Conservation (phyloP, 1,140 invertebrate species). For the Hylaeus anthracinus region DNA sequence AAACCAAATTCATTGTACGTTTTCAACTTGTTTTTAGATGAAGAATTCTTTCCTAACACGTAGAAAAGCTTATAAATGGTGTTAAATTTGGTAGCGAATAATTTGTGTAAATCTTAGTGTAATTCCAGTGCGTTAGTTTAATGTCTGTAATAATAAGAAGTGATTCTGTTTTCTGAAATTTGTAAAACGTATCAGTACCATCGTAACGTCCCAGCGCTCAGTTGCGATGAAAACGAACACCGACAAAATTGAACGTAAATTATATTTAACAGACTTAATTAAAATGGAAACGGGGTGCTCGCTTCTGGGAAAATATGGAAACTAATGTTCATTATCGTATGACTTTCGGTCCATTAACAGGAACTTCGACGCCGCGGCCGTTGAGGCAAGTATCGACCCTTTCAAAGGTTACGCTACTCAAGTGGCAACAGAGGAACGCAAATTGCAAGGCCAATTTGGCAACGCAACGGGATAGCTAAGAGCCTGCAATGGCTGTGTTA, state of each 20-base stretch:
- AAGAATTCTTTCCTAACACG: too few species aligned
- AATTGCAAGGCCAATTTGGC: conserved; percentile 19
- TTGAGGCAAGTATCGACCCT: conserved; percentile 2
- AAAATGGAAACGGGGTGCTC: background rate
- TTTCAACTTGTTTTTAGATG: too few species aligned
- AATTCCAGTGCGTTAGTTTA: too few species aligned
- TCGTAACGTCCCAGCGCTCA: background rate
- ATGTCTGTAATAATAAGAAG: too few species aligned
- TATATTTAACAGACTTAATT: background rate
- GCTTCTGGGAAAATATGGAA: background rate
- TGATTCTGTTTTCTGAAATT: too few species aligned
- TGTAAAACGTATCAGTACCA: background rate
- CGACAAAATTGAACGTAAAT: background rate
- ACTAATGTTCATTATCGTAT: conserved; percentile 28
- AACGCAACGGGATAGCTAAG: background rate
- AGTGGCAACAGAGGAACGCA: background rate
- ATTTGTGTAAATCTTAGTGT: background rate
- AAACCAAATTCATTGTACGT: too few species aligned
- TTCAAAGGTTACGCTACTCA: background rate
- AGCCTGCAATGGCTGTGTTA: too few species aligned
- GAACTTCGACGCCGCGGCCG: conserved; percentile 9
- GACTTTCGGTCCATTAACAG: conserved; percentile 35
- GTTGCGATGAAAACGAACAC: background rate
- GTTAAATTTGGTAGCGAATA: too few species aligned
- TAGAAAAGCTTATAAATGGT: too few species aligned